Evolutionary conservation across 2,888 invertebrate species (phyloP).

Genomic region (Drosophila rellima): DNA sequence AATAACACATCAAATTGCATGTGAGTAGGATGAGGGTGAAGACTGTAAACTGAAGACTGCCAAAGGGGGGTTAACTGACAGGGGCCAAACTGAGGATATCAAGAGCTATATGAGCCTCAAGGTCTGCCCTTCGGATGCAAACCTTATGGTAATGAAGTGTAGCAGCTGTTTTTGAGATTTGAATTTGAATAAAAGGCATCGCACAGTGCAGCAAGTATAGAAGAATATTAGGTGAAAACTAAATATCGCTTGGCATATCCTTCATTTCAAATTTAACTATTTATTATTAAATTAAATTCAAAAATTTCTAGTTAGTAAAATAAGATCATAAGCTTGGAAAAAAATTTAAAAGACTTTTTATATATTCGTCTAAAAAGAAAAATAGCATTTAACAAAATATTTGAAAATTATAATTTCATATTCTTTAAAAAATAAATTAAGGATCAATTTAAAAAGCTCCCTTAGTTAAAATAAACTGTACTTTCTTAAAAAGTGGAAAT

Average conservation of each 20-base stretch:
- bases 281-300: no score
- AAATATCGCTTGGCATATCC: not conserved
- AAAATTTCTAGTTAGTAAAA: no score
- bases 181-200: constrained; percentile 64
- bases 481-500: no score
- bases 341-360: no score
- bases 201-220: constrained; percentile 42
- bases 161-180: constrained; percentile 75
- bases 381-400: no score
- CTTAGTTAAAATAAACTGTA: no score
- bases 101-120: constrained; percentile 44
- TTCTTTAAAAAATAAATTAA: no score
- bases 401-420: no score
- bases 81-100: constrained; percentile 26
- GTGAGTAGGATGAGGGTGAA: constrained; percentile 21
- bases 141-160: constrained; percentile 80
- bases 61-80: not conserved
- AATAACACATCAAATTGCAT: constrained; percentile 78
- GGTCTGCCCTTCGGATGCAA: constrained; percentile 59
- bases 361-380: no score
- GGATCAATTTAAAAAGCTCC: no score
- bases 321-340: no score
- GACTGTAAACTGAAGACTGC: not conserved
- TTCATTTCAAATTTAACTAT: not conserved
- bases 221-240: not conserved